Evolutionary conservation across 2,113 vertebrate genomes (phyloP), one percentile per base, ranked within the genome.

Genomic region (Peromyscus maniculatus): DNA sequence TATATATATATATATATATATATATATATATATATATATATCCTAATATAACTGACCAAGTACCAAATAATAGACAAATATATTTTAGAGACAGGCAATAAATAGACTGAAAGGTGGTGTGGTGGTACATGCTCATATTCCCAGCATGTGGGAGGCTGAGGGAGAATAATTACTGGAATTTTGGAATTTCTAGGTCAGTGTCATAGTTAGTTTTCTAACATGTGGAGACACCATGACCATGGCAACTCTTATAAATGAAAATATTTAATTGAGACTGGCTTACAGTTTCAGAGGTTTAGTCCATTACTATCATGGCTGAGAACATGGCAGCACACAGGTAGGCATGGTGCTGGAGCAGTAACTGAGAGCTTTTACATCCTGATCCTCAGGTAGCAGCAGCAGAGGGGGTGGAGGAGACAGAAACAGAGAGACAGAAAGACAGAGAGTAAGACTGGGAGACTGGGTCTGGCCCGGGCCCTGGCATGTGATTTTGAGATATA

Each of bases 81-180:
- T 39, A 36, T 87, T 71, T 96, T 84, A 66, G 79, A 36, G 21
- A 82, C 36, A 72, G 67, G 57, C 39, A 93, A 89, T 36, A 95
- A n/a, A 15, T 55, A 79, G 87, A 59, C 71, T 12, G 2, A 24
- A 52, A n/a, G 26, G 2, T 9, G 6, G 17, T 52, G 31, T 86
- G n/a, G 15, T 66, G 52, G 26, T 43, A 49, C 62, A 46, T 11
- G 13, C 8, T 33, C 8, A 21, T 22, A 16, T 67, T 66, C 16
- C 28, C 43, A 49, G 28, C 28, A 7, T 71, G 5, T 52, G n/a
- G 43, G 17, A 69, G 3, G 16, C 19, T 52, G 11, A 52, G 46
- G 43, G 31, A 71, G 31, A 49, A 69, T 43, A 69, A 36, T 13
- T 8, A 16, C 31, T 87, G 43, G 8, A 87, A 17, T 49, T 67